Base-by-base conservation (phyloP, 1,140 invertebrate species). In the Cydia pomonella region DNA sequence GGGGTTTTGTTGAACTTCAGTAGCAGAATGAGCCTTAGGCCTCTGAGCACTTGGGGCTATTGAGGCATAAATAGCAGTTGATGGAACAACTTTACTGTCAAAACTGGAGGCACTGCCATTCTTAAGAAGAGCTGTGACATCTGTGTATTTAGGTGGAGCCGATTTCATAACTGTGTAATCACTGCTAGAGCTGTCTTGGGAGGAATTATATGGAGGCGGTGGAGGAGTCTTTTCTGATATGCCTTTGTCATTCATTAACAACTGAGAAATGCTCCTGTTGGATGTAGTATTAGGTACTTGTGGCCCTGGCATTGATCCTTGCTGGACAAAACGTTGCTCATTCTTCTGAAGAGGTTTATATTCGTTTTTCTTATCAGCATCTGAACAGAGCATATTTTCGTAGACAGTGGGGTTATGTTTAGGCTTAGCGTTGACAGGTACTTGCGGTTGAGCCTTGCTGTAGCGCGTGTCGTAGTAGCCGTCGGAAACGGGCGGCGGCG, bases 371-470 rank as follows among this genome's bases (percentile, higher is more conserved):
- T 92, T 93, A 62, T 90, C 89, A 80, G 13, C 73, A 63, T 92
- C 89, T 41, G 88, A 79, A 82, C 88, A 92, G 62, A 90, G 82
- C 91, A 93, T 92, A 73, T 93, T 93, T 83, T 93, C 91, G 75
- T 93, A 93, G 23, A 93, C 85, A 29, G 78, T 73, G 18, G 89
- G 89, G 73, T 81, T 90, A 62, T 77, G 69, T 79, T 92, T 91
- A 64, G 84, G 77, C 83, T 95, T 94, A 73, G 92, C 94, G 64
- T 94, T 94, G 62, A 94, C 93, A 74, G 96, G 95, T 13, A 96
- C 96, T 83, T 96, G 95, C 4, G 95, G 95, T 81, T 96, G 95
- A 59, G 95, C 95, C 88, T 95, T 95, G 66, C 93, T 94, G 86
- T 89, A 95, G 84, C 83, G 87, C 3, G 93, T 93, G 72, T 95